A percentile compares a stretch with the other conserved stretches of the same genome.
Evolutionary conservation across 2,797 vertebrate species (phyloP).

Genomic region (Enteromius paludinosus): DNA sequence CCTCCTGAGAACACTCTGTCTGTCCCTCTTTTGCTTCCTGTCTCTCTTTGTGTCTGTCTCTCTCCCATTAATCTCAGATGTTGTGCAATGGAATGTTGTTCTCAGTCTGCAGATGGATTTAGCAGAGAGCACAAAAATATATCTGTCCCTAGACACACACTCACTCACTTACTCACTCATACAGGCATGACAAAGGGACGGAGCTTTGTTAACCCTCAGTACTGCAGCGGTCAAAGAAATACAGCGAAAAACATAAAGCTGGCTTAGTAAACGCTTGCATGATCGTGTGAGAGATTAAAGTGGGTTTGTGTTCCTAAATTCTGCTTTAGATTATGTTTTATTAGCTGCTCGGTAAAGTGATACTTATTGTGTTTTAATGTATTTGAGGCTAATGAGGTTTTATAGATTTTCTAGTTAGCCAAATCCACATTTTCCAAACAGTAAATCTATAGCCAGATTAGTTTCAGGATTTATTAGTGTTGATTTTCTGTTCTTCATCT

Average conservation of each 20-base stretch:
- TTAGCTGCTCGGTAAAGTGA: neutral
- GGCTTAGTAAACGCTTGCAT: neutral
- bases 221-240: neutral
- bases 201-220: neutral
- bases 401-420: neutral
- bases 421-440: neutral
- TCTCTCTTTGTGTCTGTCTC: constrained; percentile 46
- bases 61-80: constrained; percentile 36
- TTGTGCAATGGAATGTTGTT: constrained; percentile 62
- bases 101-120: constrained; percentile 60
- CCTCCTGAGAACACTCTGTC: constrained; percentile 33
- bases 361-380: neutral
- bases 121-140: constrained; percentile 58
- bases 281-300: neutral
- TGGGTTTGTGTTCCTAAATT: constrained; percentile 1
- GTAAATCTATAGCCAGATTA: neutral
- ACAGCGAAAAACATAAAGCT: neutral
- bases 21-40: constrained; percentile 28
- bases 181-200: constrained; percentile 24
- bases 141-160: constrained; percentile 29
- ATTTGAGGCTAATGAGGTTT: neutral
- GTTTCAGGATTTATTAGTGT: neutral
- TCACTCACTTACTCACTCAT: neutral
- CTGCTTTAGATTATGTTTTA: constrained; percentile 21
- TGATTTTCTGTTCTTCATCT: neutral